Evolutionary conservation across 2,888 invertebrate genomes (phyloP).

Genomic region (Crematogaster levior): DNA sequence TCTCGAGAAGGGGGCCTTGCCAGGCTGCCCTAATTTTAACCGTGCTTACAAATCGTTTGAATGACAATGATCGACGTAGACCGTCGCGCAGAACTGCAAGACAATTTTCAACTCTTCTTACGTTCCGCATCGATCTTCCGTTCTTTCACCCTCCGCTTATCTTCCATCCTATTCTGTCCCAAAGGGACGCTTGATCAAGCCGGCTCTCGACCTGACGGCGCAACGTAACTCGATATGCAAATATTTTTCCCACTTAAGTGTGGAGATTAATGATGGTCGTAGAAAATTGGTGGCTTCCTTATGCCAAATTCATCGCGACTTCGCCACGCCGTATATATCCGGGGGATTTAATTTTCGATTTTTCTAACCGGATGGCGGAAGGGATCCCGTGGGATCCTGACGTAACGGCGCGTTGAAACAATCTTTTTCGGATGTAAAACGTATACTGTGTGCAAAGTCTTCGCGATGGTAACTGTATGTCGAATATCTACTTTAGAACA

Average conservation of each 20-base stretch:
- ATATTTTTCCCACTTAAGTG: conserved; percentile 83
- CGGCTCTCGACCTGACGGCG: conserved; percentile 44
- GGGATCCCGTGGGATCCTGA: conserved; percentile 52
- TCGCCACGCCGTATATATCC: conserved; percentile 55
- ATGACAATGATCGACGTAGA: conserved; percentile 81
- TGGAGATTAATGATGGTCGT: conserved; percentile 82
- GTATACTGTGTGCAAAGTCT: background rate
- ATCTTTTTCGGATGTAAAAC: conserved; percentile 16
- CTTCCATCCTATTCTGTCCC: background rate
- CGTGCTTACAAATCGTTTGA: conserved; percentile 80
- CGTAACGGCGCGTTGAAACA: background rate
- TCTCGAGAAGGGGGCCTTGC: background rate
- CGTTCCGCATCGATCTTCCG: conserved; percentile 13
- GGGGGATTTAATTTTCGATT: conserved; percentile 78
- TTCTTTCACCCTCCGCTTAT: conserved; percentile 41
- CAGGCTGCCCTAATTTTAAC: conserved; percentile 82
- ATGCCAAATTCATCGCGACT: conserved; percentile 59
- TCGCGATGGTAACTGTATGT: background rate
- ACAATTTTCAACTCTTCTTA: conserved; percentile 69
- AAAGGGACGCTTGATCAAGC: conserved; percentile 72
- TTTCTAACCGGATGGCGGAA: conserved; percentile 71
- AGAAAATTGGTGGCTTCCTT: conserved; percentile 56
- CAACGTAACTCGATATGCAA: conserved; percentile 84
- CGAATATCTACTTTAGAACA: background rate
- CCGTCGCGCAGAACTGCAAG: conserved; percentile 67